phyloP scores from a whole-genome alignment of 2,888 invertebrate species.

The Diarsia dahlii region DNA sequence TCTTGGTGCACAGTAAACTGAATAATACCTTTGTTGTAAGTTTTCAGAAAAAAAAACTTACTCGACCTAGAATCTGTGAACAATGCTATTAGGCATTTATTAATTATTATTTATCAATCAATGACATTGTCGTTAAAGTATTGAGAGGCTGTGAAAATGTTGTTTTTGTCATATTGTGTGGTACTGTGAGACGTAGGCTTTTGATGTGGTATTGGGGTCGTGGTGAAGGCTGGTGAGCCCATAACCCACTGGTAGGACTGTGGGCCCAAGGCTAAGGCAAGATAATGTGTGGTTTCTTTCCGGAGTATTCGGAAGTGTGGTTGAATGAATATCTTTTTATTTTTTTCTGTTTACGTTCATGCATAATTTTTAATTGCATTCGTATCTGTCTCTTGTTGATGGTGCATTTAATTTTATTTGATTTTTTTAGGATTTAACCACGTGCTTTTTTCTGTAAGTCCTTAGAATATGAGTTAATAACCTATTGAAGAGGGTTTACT shows the following conservation, averaged over 20 bases:
- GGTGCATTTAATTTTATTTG: neutral
- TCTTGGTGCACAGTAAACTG: constrained; percentile 80
- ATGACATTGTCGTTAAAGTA: constrained; percentile 63
- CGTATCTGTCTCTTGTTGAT: neutral
- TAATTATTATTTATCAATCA: constrained; percentile 64
- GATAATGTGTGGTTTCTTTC: neutral
- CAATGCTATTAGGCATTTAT: constrained; percentile 79
- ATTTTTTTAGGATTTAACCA: too few species aligned
- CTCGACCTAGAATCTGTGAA: constrained; percentile 79
- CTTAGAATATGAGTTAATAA: neutral
- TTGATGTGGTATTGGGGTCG: constrained; percentile 10
- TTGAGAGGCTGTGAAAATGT: constrained; percentile 58
- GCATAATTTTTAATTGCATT: neutral
- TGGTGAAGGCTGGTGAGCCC: constrained; percentile 25
- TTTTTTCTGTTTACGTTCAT: neutral
- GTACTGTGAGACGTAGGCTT: constrained; percentile 33
- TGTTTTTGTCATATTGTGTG: constrained; percentile 50
- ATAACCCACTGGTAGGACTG: constrained; percentile 1
- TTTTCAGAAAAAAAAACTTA: constrained; percentile 75
- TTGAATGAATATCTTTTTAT: neutral
- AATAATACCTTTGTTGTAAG: constrained; percentile 84
- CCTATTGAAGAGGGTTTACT: neutral
- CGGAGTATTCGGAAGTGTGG: neutral
- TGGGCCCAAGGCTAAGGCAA: constrained; percentile 19
- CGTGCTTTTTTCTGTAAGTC: neutral